phyloP scores from a whole-genome alignment of 2,888 invertebrate genomes.

The Frankliniella intonsa region DNA sequence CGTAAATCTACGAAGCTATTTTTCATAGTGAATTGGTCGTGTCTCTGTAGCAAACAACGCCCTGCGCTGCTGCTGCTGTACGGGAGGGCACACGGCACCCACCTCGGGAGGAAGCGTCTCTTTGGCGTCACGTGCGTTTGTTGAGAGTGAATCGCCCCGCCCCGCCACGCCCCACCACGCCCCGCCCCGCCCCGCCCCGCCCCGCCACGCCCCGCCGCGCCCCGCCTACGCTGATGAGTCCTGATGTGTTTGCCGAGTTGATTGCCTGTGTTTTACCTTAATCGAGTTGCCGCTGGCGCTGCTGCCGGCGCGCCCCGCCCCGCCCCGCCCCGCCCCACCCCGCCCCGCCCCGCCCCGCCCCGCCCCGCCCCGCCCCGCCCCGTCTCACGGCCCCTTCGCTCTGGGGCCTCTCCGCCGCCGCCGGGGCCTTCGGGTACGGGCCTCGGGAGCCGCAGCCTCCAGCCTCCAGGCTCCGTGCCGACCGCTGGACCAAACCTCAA shows the following conservation, averaged over 20 bases:
- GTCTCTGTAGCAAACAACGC: no score
- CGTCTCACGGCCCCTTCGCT: background rate
- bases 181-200: background rate
- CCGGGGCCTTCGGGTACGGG: background rate
- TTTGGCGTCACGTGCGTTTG: constrained; percentile 3
- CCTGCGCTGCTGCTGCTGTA: no score
- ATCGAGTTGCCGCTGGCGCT: constrained; percentile 1
- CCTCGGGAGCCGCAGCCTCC: background rate
- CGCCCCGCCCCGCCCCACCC: background rate
- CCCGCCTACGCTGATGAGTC: background rate
- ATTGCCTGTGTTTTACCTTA: constrained; percentile 20
- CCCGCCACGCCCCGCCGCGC: background rate
- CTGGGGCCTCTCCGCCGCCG: no score
- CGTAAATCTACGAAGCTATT: no score
- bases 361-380: background rate
- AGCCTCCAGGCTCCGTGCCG: background rate
- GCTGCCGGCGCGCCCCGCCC: background rate
- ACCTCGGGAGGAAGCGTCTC: background rate
- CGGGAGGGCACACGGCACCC: background rate
- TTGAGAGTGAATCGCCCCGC: background rate
- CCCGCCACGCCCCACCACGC: background rate
- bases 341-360: background rate
- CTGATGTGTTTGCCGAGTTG: constrained; percentile 26
- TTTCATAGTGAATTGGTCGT: no score
- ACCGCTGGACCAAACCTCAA: background rate